Evolutionary conservation across 2,797 vertebrate genomes (phyloP).

Genomic region (Macroramphosus scolopax): DNA sequence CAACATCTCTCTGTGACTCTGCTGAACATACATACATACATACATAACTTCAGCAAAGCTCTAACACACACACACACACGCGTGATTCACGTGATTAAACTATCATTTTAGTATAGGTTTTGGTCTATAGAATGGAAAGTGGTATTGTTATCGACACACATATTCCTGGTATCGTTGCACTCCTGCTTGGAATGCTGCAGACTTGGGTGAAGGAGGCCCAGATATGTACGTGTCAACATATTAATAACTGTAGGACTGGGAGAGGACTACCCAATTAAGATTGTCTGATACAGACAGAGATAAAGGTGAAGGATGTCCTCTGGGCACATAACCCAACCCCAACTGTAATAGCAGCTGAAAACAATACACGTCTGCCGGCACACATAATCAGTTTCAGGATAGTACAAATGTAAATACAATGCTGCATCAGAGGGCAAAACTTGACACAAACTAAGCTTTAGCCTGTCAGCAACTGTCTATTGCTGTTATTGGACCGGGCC

Average conservation of each 20-base stretch:
- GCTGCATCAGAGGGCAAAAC: conserved; percentile 7
- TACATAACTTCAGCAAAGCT: too few species aligned
- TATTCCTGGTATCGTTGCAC: too few species aligned
- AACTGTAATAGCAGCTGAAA: conserved; percentile 24
- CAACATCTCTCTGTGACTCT: too few species aligned
- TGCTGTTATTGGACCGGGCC: conserved; percentile 47
- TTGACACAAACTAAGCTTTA: background rate
- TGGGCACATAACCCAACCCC: background rate
- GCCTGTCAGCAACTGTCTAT: conserved; percentile 33
- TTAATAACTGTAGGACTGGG: conserved; percentile 48
- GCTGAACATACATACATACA: too few species aligned
- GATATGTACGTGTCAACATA: conserved; percentile 51
- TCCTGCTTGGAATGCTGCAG: conserved; percentile 17
- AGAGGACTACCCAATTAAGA: conserved; percentile 44
- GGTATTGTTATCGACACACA: too few species aligned
- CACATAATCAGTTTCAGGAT: conserved; percentile 1
- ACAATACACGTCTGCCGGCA: background rate
- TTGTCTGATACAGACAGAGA: conserved; percentile 33
- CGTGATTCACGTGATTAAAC: too few species aligned
- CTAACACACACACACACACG: too few species aligned
- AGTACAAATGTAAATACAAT: conserved; percentile 17
- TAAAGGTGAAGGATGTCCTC: conserved; percentile 27
- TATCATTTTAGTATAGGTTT: too few species aligned
- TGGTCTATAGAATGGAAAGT: too few species aligned
- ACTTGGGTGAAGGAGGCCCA: conserved; percentile 24